phyloP scores from a whole-genome alignment of 1,140 invertebrate species.

The Solen grandis region DNA sequence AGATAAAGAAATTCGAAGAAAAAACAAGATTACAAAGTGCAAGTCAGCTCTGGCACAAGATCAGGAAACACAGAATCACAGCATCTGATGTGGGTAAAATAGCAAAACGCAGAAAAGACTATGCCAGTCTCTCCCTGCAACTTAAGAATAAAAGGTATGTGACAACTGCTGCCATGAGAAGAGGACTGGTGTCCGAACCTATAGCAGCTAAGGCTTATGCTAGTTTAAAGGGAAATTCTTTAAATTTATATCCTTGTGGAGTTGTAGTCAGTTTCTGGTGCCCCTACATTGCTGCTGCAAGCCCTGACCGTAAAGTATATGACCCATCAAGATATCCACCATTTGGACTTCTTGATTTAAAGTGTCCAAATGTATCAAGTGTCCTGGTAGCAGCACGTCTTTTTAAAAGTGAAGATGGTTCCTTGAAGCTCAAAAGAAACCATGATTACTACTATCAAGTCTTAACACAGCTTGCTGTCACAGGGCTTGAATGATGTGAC shows the following conservation, averaged over 20 bases:
- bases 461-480: conserved; percentile 11
- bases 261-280: conserved; percentile 8
- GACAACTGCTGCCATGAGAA: neutral
- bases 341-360: conserved; percentile 20
- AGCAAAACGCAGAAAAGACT: no score
- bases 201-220: conserved; percentile 15
- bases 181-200: conserved; percentile 12
- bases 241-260: conserved; percentile 50
- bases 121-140: no score
- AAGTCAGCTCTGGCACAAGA: neutral
- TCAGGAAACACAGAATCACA: no score
- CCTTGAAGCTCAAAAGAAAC: conserved; percentile 15
- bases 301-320: conserved; percentile 53
- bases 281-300: conserved; percentile 50
- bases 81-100: no score
- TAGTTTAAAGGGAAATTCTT: neutral
- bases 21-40: conserved; percentile 24
- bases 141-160: neutral
- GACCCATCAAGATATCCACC: conserved; percentile 16
- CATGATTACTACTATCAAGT: conserved; percentile 41
- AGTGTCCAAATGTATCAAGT: conserved; percentile 24
- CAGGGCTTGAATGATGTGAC: conserved; percentile 24
- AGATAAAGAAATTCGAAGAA: no score
- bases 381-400: conserved; percentile 6
- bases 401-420: neutral